Evolutionary conservation across 2,113 vertebrate species (phyloP).

Genomic region (Plectropomus leopardus): DNA sequence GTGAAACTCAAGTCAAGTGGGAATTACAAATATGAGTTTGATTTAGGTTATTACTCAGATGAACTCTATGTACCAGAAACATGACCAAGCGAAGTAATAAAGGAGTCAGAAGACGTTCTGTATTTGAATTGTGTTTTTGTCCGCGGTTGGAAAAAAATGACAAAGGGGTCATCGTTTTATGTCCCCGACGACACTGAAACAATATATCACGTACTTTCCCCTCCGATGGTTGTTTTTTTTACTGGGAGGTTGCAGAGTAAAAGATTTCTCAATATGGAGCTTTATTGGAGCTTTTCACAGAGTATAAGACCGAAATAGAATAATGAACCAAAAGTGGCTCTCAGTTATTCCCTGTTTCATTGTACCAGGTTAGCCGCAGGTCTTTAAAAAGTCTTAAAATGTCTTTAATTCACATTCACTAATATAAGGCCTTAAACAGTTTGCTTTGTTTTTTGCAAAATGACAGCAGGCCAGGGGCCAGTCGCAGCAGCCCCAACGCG

Average conservation of each 20-base stretch:
- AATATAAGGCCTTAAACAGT: too few relatives aligned
- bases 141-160: background rate
- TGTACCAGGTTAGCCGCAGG: too few relatives aligned
- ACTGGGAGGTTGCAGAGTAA: background rate
- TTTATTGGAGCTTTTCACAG: background rate
- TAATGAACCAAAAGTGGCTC: too few relatives aligned
- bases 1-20: constrained; percentile 59
- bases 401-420: too few relatives aligned
- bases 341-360: too few relatives aligned
- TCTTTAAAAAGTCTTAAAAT: too few relatives aligned
- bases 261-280: background rate
- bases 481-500: too few relatives aligned
- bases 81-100: constrained; percentile 71
- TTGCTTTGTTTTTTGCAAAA: too few relatives aligned
- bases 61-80: constrained; percentile 58
- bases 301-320: too few relatives aligned
- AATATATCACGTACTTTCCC: constrained; percentile 18
- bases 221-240: background rate
- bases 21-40: constrained; percentile 54
- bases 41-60: constrained; percentile 65
- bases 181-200: constrained; percentile 3
- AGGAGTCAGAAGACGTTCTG: constrained; percentile 56
- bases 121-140: constrained; percentile 20
- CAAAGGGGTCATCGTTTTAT: background rate
- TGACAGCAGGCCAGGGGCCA: too few relatives aligned